phyloP scores from a whole-genome alignment of 2,113 vertebrate genomes.

The Numenius arquata region DNA sequence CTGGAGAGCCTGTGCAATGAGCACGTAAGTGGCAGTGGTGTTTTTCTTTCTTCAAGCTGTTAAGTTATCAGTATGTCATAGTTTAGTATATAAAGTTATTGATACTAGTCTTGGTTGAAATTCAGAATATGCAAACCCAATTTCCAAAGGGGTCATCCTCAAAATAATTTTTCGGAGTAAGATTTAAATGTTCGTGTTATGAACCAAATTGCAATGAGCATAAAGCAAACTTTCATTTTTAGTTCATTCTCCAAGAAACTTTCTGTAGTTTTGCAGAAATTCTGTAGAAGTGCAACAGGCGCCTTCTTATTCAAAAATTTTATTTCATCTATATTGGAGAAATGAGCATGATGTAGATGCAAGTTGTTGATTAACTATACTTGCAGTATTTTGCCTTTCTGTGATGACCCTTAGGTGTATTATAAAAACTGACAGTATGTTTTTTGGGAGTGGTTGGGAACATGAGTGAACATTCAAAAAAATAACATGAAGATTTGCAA shows the following conservation, averaged over 20 bases:
- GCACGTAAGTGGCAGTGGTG: slow-evolving; percentile 70
- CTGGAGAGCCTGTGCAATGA: slow-evolving; percentile 84
- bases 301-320: not conserved
- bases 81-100: not conserved
- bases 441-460: not conserved
- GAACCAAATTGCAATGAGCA: not conserved
- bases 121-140: not conserved
- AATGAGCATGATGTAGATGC: not conserved
- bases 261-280: not conserved
- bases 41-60: not conserved
- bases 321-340: not conserved
- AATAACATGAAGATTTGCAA: not conserved
- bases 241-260: not conserved
- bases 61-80: not conserved
- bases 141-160: not conserved
- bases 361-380: not conserved
- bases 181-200: not conserved
- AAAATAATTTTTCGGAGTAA: not conserved
- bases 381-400: not conserved
- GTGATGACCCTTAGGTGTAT: rapidly evolving
- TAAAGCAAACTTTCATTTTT: not conserved
- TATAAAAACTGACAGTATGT: not conserved
- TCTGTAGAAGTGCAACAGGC: not conserved
- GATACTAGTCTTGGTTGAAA: not conserved
- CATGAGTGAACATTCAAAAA: not conserved